A percentile compares a stretch with the other conserved stretches of the same genome.
These are phyloP conservation scores for Artibeus lituratus DNA, from an alignment of 2,797 vertebrate species.

Conservation along the genomic window DNA sequence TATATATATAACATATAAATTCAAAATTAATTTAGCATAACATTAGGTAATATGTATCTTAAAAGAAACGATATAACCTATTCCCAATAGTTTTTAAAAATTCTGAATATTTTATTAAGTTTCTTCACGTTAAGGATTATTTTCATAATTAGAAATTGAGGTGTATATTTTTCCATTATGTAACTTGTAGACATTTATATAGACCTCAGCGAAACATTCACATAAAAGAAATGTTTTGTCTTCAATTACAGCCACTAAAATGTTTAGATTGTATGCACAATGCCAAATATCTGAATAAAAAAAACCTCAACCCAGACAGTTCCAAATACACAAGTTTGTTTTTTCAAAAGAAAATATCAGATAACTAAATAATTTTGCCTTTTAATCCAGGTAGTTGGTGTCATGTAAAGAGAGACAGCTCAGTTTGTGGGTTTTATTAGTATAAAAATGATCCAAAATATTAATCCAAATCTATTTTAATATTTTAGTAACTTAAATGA, in stretches of 20 bases:
- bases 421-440: constrained; percentile 11
- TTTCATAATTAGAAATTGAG: constrained; percentile 18
- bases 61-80: constrained; percentile 31
- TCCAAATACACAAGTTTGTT: not conserved
- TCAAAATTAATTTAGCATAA: constrained; percentile 36
- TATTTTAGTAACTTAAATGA: constrained; percentile 15
- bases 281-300: constrained; percentile 22
- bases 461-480: constrained; percentile 10
- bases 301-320: not conserved
- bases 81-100: constrained; percentile 9
- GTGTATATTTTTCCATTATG: not conserved
- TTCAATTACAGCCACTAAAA: constrained; percentile 2
- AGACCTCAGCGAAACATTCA: constrained; percentile 36
- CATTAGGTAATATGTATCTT: not conserved
- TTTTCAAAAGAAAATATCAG: not conserved
- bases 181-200: constrained; percentile 11
- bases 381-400: constrained; percentile 13
- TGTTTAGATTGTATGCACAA: not conserved
- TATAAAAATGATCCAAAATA: constrained; percentile 12
- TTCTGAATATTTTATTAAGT: constrained; percentile 15
- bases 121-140: constrained; percentile 19
- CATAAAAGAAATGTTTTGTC: not conserved
- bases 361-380: constrained; percentile 21
- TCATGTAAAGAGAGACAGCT: not conserved
- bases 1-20: not conserved